Percentiles rank a stretch among this genome's conserved stretches.
Evolutionary conservation across 2,113 vertebrate species (phyloP).

Genomic region (Epinephelus fuscoguttatus): DNA sequence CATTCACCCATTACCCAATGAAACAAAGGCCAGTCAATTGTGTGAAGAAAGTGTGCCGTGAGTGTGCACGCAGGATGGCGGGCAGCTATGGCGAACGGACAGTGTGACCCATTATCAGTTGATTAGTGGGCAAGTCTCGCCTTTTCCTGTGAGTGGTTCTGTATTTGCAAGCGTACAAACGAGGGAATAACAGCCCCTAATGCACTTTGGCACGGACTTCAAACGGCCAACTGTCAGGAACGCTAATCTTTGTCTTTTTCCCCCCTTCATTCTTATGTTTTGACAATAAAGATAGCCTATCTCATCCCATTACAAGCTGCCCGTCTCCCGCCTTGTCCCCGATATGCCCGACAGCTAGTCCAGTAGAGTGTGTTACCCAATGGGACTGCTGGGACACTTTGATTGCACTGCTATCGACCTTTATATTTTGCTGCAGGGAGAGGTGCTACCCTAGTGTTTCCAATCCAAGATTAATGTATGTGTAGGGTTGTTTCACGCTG

Average conservation of each 20-base stretch:
- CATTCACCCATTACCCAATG: not conserved
- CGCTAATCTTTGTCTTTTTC: constrained; percentile 81
- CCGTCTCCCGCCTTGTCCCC: constrained; percentile 79
- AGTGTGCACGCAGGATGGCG: constrained; percentile 80
- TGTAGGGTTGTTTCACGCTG: not conserved
- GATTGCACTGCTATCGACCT: constrained; percentile 51
- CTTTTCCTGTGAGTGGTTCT: constrained; percentile 85
- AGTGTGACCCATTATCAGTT: constrained; percentile 84
- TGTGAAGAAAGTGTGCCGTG: constrained; percentile 83
- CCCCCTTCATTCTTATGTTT: constrained; percentile 87
- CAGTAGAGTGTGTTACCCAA: constrained; percentile 59
- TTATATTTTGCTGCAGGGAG: constrained; percentile 46
- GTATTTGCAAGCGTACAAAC: constrained; percentile 75
- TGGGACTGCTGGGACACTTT: constrained; percentile 62
- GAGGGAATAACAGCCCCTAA: constrained; percentile 82
- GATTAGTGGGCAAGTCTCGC: constrained; percentile 87
- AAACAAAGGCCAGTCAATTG: constrained; percentile 52
- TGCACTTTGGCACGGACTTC: constrained; percentile 88
- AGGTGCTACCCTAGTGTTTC: constrained; percentile 30
- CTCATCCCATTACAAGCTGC: constrained; percentile 81
- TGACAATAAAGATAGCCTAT: constrained; percentile 89
- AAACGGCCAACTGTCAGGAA: constrained; percentile 84
- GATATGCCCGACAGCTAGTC: constrained; percentile 73
- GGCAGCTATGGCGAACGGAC: constrained; percentile 69
- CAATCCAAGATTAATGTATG: constrained; percentile 15